A percentile compares a stretch with the other conserved stretches of the same genome.
Conservation (phyloP, 2,888 invertebrate genomes). For the Apodemia duryi region DNA sequence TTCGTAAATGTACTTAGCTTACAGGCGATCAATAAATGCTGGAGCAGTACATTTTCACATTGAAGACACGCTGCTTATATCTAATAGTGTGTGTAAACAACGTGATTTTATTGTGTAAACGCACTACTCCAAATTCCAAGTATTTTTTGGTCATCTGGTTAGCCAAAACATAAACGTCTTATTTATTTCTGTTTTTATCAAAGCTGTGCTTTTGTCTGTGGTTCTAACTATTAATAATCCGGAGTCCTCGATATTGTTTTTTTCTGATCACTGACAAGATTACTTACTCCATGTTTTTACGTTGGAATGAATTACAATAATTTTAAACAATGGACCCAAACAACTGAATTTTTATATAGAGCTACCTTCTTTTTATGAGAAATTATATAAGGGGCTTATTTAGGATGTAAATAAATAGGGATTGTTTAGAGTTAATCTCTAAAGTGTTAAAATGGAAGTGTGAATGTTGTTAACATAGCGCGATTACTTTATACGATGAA, state of each 20-base stretch:
- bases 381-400: no score
- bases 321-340: no score
- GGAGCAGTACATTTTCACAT: neutral
- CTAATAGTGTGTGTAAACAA: neutral
- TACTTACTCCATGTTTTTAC: neutral
- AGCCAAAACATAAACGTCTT: neutral
- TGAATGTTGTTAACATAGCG: no score
- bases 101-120: neutral
- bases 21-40: neutral
- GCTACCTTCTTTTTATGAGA: no score
- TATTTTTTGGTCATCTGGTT: neutral
- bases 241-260: neutral
- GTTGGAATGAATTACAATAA: no score
- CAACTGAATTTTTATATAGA: no score
- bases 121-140: neutral
- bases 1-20: neutral
- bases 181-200: neutral
- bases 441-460: no score
- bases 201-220: neutral
- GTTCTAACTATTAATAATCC: neutral
- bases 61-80: no score
- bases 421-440: no score
- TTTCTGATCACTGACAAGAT: neutral
- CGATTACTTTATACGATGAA: no score
- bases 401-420: no score